phyloP scores from a whole-genome alignment of 2,113 vertebrate genomes.

The Rynchops niger region DNA sequence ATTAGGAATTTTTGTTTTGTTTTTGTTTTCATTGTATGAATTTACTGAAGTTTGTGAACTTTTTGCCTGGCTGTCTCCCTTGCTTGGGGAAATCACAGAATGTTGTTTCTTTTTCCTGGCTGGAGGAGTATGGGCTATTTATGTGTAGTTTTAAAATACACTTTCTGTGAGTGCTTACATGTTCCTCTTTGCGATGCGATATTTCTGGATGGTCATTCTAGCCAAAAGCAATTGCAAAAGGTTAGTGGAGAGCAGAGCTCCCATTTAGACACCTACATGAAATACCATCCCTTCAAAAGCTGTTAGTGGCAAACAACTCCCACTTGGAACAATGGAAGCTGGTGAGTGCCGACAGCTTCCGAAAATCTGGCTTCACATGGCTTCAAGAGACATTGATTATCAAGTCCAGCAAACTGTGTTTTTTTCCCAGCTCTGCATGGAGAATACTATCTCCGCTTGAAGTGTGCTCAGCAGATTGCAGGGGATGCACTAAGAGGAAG shows the following conservation, averaged over 20 bases:
- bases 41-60: conserved; percentile 44
- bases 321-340: conserved; percentile 26
- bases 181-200: neutral
- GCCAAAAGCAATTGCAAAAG: conserved; percentile 39
- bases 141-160: conserved; percentile 18
- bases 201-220: conserved; percentile 39
- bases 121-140: conserved; percentile 18
- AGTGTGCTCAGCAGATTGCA: neutral
- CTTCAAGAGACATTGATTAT: neutral
- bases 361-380: neutral
- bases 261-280: conserved; percentile 48
- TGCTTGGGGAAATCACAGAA: conserved; percentile 28
- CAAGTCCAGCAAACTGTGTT: neutral
- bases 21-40: conserved; percentile 47
- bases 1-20: conserved; percentile 29
- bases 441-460: neutral
- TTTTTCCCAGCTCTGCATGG: neutral
- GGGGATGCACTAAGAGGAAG: neutral
- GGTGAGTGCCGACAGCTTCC: neutral
- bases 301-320: conserved; percentile 12
- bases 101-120: conserved; percentile 33
- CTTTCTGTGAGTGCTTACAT: conserved; percentile 20
- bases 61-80: conserved; percentile 6
- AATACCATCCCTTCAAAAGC: neutral
- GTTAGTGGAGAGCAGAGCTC: conserved; percentile 29